phyloP scores from a whole-genome alignment of 2,888 invertebrate genomes.

The Tillus elongatus region DNA sequence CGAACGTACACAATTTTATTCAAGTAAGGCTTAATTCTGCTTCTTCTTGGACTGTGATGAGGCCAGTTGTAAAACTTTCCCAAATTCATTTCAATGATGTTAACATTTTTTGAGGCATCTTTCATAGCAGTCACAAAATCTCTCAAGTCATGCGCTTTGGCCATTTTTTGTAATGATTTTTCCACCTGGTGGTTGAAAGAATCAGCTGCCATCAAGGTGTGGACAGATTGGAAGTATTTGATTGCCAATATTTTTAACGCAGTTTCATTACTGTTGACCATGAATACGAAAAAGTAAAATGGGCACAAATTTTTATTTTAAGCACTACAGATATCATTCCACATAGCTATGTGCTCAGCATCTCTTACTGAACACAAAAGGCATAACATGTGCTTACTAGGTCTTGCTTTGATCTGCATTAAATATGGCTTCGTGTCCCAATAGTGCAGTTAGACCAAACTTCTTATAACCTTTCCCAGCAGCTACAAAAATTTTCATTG shows the following conservation, averaged over 20 bases:
- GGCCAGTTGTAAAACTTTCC: neutral
- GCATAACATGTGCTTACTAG: constrained; percentile 12
- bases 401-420: constrained; percentile 13
- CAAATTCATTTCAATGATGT: neutral
- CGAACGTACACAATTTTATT: constrained; percentile 1
- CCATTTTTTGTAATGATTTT: constrained; percentile 23
- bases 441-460: constrained; percentile 12
- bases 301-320: constrained; percentile 19
- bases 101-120: neutral
- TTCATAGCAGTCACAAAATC: neutral
- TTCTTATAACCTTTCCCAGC: constrained; percentile 13
- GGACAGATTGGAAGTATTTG: constrained; percentile 26
- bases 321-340: constrained; percentile 18
- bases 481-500: constrained; percentile 17
- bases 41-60: neutral
- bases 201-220: constrained; percentile 31
- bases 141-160: constrained; percentile 17
- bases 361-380: constrained; percentile 16
- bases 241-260: constrained; percentile 15
- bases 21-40: neutral
- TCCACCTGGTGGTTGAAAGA: constrained; percentile 31
- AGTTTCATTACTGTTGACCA: constrained; percentile 8
- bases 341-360: constrained; percentile 15
- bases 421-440: constrained; percentile 14
- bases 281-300: constrained; percentile 15